Evolutionary conservation across 2,888 invertebrate genomes (phyloP).

Genomic region (Ormyrus nitidulus): DNA sequence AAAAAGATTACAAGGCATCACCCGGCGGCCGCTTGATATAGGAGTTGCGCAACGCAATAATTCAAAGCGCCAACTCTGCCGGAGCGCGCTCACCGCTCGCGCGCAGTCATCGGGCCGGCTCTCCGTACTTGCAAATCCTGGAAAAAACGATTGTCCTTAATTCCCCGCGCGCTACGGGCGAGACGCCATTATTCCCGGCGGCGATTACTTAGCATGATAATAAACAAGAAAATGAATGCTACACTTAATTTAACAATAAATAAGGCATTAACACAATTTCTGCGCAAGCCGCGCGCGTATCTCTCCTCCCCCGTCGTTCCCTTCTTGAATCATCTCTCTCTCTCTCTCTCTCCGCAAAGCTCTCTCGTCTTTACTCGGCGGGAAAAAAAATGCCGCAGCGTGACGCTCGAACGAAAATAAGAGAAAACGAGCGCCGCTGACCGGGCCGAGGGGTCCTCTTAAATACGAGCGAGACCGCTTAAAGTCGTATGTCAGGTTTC

Average conservation of each 20-base stretch:
- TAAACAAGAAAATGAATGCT: slow-evolving; percentile 41
- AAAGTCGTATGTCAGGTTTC: slow-evolving; percentile 13
- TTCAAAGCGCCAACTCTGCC: not conserved
- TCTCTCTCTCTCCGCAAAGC: not conserved
- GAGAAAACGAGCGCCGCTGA: not conserved
- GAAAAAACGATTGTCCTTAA: slow-evolving; percentile 44
- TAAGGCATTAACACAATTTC: slow-evolving; percentile 20
- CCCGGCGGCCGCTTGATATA: not conserved
- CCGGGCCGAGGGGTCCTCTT: not conserved
- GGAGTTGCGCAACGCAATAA: slow-evolving; percentile 21
- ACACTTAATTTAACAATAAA: slow-evolving; percentile 39
- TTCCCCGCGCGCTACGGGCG: slow-evolving; percentile 11
- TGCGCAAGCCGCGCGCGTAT: not conserved
- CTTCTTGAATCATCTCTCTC: slow-evolving; percentile 19
- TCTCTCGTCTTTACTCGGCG: not conserved
- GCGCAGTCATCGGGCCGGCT: not conserved
- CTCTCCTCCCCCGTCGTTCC: not conserved
- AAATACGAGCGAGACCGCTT: not conserved
- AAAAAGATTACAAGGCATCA: slow-evolving; percentile 26
- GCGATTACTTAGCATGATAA: slow-evolving; percentile 42
- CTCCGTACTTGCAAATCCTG: slow-evolving; percentile 37
- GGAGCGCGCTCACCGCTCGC: not conserved
- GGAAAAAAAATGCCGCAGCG: not conserved
- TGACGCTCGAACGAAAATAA: not conserved
- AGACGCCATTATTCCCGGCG: slow-evolving; percentile 17